Conservation (phyloP, 2,113 vertebrate genomes). For the Chiloscyllium plagiosum region DNA sequence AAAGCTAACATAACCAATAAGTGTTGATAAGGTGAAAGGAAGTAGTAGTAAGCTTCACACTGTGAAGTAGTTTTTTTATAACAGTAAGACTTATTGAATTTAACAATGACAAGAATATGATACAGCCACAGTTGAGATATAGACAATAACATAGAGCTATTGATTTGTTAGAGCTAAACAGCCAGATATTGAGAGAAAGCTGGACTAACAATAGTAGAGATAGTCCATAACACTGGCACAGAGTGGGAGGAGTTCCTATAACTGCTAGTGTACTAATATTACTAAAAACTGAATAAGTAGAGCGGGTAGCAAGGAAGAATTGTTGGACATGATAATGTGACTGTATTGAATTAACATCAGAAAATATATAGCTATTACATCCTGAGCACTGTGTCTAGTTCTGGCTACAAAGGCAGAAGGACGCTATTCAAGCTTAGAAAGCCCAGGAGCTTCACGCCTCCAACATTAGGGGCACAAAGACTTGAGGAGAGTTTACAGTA, state of each 20-base stretch:
- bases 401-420: background rate
- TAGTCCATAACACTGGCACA: background rate
- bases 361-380: background rate
- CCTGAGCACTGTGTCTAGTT: background rate
- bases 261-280: background rate
- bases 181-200: background rate
- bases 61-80: background rate
- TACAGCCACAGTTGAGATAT: background rate
- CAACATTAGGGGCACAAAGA: background rate
- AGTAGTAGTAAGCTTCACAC: background rate
- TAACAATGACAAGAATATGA: background rate
- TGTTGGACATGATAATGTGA: background rate
- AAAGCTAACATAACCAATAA: background rate
- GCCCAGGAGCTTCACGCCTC: background rate
- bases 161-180: background rate
- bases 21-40: background rate
- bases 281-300: background rate
- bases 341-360: background rate
- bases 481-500: background rate
- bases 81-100: background rate
- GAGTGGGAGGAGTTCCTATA: background rate
- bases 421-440: background rate
- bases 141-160: background rate
- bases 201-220: background rate
- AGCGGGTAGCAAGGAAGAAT: background rate